Evolutionary conservation across 2,113 vertebrate genomes (phyloP).

Genomic region (Carlito syrichta): DNA sequence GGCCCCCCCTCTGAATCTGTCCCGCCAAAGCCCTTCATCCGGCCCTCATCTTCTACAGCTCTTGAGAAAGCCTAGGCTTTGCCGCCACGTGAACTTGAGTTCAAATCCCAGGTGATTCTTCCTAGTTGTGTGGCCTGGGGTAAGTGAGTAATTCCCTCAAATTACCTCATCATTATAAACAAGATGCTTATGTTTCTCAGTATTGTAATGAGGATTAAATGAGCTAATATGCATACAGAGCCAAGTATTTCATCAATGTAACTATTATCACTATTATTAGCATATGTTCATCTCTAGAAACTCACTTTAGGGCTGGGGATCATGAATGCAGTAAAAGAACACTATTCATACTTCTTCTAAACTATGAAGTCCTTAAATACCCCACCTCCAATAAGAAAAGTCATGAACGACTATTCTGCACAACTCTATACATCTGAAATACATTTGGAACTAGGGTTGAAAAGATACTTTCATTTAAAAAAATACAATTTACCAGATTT

Average conservation of each 20-base stretch:
- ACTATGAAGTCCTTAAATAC: neutral
- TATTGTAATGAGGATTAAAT: neutral
- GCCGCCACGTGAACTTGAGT: neutral
- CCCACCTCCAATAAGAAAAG: neutral
- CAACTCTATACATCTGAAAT: neutral
- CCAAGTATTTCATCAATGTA: neutral
- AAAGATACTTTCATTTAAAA: neutral
- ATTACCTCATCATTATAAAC: neutral
- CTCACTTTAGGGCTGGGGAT: neutral
- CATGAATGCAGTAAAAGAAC: neutral
- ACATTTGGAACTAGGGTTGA: neutral
- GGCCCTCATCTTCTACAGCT: neutral
- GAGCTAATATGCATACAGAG: rapidly evolving
- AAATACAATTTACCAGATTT: neutral
- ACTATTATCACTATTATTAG: neutral
- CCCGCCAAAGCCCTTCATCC: rapidly evolving
- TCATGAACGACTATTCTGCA: neutral
- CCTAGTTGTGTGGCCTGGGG: neutral
- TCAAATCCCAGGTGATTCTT: neutral
- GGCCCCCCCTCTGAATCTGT: too few relatives aligned
- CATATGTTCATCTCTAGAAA: neutral
- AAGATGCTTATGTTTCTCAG: neutral
- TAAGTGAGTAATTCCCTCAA: neutral
- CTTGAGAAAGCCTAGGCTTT: neutral
- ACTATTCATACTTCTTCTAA: neutral